Conservation (phyloP, 2,888 invertebrate species). For the Eupeodes latifasciatus region DNA sequence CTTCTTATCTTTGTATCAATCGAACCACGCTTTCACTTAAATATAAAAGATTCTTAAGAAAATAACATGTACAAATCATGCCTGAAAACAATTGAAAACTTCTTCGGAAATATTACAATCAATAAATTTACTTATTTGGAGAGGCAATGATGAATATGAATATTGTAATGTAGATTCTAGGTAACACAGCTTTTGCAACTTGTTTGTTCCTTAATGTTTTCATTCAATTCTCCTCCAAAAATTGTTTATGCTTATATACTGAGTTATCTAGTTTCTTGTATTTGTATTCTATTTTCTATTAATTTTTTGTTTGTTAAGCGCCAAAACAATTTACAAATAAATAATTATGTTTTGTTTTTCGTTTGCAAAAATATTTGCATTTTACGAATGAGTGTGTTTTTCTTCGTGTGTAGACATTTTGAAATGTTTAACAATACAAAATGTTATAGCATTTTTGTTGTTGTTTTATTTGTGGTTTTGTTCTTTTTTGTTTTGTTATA, state of each 20-base stretch:
- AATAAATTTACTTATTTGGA: no score
- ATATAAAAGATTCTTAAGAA: no score
- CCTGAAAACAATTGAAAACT: no score
- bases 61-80: no score
- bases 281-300: slow-evolving; percentile 47
- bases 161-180: no score
- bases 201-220: slow-evolving; percentile 2
- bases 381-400: slow-evolving; percentile 43
- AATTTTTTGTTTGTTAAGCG: slow-evolving; percentile 48
- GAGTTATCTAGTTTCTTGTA: slow-evolving; percentile 49
- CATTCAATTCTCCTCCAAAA: slow-evolving; percentile 45
- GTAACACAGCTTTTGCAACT: not conserved
- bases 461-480: slow-evolving; percentile 72
- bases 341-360: slow-evolving; percentile 54
- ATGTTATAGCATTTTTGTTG: slow-evolving; percentile 66
- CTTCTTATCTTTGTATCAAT: no score
- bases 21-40: no score
- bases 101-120: no score
- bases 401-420: slow-evolving; percentile 64
- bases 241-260: slow-evolving; percentile 59
- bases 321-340: slow-evolving; percentile 62
- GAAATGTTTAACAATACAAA: slow-evolving; percentile 57
- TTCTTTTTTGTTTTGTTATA: slow-evolving; percentile 72
- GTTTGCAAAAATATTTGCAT: slow-evolving; percentile 69
- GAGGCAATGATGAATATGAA: no score